These are phyloP conservation scores for Pristionchus maxplancki DNA, from an alignment of 2,888 invertebrate genomes.

Conservation along the genomic window DNA sequence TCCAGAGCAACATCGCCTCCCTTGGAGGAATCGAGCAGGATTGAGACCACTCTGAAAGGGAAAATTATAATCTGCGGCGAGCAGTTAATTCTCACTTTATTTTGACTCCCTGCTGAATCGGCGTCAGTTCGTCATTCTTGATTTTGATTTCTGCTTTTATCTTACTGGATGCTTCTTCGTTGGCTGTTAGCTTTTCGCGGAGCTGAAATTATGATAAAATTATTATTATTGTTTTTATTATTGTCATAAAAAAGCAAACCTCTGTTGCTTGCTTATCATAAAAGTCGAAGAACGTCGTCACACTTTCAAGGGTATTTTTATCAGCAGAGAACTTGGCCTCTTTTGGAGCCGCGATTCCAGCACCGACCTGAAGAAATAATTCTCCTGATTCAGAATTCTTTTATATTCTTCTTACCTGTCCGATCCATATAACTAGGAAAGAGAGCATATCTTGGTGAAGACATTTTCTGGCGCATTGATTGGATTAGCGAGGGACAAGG, in stretches of 20 bases:
- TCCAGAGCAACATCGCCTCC: background rate
- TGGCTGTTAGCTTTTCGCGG: background rate
- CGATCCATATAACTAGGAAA: too few relatives aligned
- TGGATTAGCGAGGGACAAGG: too few relatives aligned
- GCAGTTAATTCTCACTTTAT: background rate
- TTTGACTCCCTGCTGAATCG: background rate
- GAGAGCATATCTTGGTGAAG: too few relatives aligned
- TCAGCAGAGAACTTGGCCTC: slow-evolving; percentile 50
- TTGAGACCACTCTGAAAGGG: background rate
- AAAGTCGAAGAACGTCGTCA: slow-evolving; percentile 62
- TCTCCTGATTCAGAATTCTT: background rate
- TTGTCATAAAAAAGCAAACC: background rate
- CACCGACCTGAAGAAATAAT: background rate
- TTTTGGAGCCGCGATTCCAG: slow-evolving; percentile 30
- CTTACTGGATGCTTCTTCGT: slow-evolving; percentile 16
- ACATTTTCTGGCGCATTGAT: too few relatives aligned
- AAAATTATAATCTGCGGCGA: background rate
- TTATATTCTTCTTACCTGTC: slow-evolving; percentile 50
- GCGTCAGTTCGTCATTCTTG: slow-evolving; percentile 51
- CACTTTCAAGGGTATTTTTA: slow-evolving; percentile 57
- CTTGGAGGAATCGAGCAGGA: background rate
- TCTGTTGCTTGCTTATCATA: slow-evolving; percentile 54
- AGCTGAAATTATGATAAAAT: background rate
- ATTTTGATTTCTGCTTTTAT: slow-evolving; percentile 52
- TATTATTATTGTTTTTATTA: background rate